phyloP scores from a whole-genome alignment of 2,113 vertebrate genomes.

The Chiloscyllium plagiosum region DNA sequence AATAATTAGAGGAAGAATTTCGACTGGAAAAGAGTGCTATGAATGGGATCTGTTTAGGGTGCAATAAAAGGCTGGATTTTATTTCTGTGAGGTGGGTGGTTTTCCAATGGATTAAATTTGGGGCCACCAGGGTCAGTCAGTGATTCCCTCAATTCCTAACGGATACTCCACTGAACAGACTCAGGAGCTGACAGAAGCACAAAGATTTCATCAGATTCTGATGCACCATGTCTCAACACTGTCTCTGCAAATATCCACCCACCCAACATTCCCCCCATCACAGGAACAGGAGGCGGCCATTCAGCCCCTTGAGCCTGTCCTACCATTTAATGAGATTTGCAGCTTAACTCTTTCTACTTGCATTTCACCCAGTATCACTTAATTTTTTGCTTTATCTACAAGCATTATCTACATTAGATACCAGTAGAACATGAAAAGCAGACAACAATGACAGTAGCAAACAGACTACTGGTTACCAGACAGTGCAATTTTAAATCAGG shows the following conservation, averaged over 20 bases:
- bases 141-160: neutral
- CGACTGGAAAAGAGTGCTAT: neutral
- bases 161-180: neutral
- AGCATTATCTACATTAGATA: too few species aligned
- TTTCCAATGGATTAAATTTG: neutral
- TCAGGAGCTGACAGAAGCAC: neutral
- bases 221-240: neutral
- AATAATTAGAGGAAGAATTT: neutral
- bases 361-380: too few species aligned
- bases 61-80: neutral
- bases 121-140: neutral
- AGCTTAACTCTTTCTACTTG: too few species aligned
- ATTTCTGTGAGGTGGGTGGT: neutral
- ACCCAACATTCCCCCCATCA: too few species aligned
- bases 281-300: too few species aligned
- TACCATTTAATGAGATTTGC: too few species aligned
- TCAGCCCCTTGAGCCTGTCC: too few species aligned
- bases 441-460: neutral
- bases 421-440: neutral
- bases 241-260: neutral
- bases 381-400: too few species aligned
- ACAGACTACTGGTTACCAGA: neutral
- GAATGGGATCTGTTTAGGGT: neutral
- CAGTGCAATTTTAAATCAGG: neutral
- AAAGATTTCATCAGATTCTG: conserved; percentile 1